Evolutionary conservation across 2,888 invertebrate genomes (phyloP).

Genomic region (Idaea dimidiata): DNA sequence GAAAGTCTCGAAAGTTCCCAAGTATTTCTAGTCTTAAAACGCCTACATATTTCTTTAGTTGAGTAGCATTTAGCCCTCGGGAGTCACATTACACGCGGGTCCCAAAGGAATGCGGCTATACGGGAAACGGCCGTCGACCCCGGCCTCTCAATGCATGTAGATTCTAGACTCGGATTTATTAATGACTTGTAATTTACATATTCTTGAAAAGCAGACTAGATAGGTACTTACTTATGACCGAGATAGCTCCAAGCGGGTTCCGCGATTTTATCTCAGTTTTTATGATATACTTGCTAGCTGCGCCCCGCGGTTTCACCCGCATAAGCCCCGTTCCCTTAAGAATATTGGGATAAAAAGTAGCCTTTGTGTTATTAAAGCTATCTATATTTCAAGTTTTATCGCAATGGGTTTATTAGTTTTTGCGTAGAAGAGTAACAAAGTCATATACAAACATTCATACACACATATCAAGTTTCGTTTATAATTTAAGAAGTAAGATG

Average conservation of each 20-base stretch:
- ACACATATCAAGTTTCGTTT: too few species aligned
- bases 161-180: slow-evolving; percentile 19
- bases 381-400: too few species aligned
- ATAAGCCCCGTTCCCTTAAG: too few species aligned
- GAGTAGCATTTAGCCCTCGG: slow-evolving; percentile 3
- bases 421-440: too few species aligned
- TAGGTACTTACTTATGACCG: not conserved
- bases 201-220: slow-evolving; percentile 1
- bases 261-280: not conserved
- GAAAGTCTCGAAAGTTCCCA: not conserved
- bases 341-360: too few species aligned
- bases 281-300: not conserved
- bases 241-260: not conserved
- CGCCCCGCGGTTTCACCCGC: too few species aligned
- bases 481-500: too few species aligned
- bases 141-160: slow-evolving; percentile 31
- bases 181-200: slow-evolving; percentile 4
- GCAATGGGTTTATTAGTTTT: too few species aligned
- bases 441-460: too few species aligned
- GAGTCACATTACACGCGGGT: slow-evolving; percentile 14
- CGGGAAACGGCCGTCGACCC: slow-evolving; percentile 59
- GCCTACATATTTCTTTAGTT: not conserved
- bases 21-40: too few species aligned
- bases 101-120: slow-evolving; percentile 64
- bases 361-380: too few species aligned